Percentiles rank a stretch among this genome's conserved stretches.
Evolutionary conservation across 2,888 invertebrate species (phyloP).

Genomic region (Morpho deidamia): DNA sequence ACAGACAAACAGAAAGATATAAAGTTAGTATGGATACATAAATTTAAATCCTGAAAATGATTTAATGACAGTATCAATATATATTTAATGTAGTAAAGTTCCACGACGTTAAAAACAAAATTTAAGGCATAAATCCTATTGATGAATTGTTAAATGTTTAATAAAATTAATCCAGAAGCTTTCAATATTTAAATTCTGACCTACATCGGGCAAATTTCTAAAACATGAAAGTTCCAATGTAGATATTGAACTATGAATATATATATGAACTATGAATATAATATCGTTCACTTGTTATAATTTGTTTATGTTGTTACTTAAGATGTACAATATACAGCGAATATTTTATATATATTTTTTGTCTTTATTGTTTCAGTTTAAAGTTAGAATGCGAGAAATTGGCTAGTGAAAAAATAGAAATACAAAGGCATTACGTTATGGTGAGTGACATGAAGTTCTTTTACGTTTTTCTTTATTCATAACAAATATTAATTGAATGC

Average conservation of each 20-base stretch:
- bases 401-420: slow-evolving; percentile 92
- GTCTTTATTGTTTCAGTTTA: slow-evolving; percentile 79
- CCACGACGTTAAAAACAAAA: too few species aligned
- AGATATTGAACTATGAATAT: too few species aligned
- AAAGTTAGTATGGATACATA: too few species aligned
- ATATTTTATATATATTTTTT: not conserved
- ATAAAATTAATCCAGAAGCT: not conserved
- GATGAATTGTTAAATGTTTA: too few species aligned
- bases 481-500: not conserved
- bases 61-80: too few species aligned
- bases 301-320: not conserved
- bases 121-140: too few species aligned
- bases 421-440: slow-evolving; percentile 94
- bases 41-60: too few species aligned
- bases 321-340: too few species aligned
- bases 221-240: not conserved
- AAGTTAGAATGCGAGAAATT: slow-evolving; percentile 94
- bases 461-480: not conserved
- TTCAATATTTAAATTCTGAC: not conserved
- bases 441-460: slow-evolving; percentile 71
- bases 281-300: not conserved
- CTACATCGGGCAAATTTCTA: not conserved
- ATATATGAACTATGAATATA: too few species aligned
- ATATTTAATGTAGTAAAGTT: too few species aligned
- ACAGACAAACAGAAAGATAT: too few species aligned